Evolutionary conservation across 2,113 vertebrate genomes (phyloP).

Genomic region (Copsychus sechellarum): DNA sequence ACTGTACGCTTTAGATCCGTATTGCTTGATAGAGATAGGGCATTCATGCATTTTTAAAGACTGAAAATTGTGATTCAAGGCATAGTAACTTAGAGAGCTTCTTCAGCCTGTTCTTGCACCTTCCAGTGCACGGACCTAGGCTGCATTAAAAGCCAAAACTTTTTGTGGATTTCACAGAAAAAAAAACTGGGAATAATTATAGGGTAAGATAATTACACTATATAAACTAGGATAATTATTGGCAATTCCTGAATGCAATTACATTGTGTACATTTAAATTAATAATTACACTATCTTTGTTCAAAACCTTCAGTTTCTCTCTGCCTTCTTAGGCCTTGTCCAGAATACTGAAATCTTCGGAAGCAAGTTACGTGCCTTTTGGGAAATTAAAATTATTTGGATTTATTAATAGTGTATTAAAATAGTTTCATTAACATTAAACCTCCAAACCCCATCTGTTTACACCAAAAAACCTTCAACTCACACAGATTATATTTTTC

Average conservation of each 20-base stretch:
- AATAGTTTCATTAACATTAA: not conserved
- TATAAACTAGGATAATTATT: not conserved
- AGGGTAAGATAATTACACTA: not conserved
- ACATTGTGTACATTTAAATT: not conserved
- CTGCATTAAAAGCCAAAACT: not conserved
- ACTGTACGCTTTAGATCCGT: not conserved
- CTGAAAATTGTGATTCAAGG: not conserved
- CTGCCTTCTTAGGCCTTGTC: not conserved
- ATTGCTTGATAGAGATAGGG: not conserved
- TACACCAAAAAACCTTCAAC: not conserved
- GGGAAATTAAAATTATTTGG: not conserved
- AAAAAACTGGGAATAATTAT: not conserved
- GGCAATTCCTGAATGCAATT: not conserved
- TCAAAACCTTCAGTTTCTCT: not conserved
- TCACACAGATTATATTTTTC: not conserved
- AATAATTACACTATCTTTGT: not conserved
- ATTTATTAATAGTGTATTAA: not conserved
- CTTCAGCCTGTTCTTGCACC: not conserved
- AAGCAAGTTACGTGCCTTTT: not conserved
- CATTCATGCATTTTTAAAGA: not conserved
- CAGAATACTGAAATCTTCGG: not conserved
- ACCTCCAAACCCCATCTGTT: not conserved
- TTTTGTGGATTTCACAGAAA: not conserved
- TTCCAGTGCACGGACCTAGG: not conserved
- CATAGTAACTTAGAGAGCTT: not conserved